A percentile compares a stretch with the other conserved stretches of the same genome.
phyloP scores from a whole-genome alignment of 2,797 vertebrate genomes.

The Peromyscus attwateri region DNA sequence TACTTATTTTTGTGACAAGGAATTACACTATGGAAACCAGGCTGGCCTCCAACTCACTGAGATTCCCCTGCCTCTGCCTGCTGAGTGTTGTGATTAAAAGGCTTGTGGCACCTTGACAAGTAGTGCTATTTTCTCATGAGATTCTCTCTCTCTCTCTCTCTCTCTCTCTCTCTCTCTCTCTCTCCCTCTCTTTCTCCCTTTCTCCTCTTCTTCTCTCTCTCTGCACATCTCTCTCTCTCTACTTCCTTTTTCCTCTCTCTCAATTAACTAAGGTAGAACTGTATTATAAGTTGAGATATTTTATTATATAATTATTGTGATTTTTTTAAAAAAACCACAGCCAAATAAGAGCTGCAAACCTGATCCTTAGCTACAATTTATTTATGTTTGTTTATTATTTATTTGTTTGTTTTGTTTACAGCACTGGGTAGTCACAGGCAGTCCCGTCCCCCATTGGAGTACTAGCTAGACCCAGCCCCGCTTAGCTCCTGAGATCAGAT shows the following conservation, averaged over 20 bases:
- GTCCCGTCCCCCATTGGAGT: no score
- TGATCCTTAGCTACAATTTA: not conserved
- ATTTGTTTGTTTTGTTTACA: not conserved
- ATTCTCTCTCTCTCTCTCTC: not conserved
- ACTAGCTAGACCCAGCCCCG: not conserved
- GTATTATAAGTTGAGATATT: not conserved
- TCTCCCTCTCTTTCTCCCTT: not conserved
- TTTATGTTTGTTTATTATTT: no score
- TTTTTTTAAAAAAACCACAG: not conserved
- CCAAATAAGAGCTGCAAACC: not conserved
- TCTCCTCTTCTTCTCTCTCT: no score
- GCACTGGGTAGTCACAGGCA: not conserved
- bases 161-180: not conserved
- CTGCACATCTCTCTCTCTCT: not conserved
- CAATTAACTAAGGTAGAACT: not conserved
- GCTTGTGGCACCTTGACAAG: not conserved
- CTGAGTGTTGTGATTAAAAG: not conserved
- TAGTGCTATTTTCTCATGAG: not conserved
- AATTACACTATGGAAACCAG: not conserved
- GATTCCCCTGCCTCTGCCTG: not conserved
- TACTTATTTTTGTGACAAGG: not conserved
- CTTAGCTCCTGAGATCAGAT: not conserved
- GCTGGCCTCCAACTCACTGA: not conserved
- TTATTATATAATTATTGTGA: not conserved
- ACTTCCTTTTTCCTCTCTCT: no score